Evolutionary conservation across 2,797 vertebrate species (phyloP), one percentile per base, ranked within the genome.

Genomic region (Channa striata): DNA sequence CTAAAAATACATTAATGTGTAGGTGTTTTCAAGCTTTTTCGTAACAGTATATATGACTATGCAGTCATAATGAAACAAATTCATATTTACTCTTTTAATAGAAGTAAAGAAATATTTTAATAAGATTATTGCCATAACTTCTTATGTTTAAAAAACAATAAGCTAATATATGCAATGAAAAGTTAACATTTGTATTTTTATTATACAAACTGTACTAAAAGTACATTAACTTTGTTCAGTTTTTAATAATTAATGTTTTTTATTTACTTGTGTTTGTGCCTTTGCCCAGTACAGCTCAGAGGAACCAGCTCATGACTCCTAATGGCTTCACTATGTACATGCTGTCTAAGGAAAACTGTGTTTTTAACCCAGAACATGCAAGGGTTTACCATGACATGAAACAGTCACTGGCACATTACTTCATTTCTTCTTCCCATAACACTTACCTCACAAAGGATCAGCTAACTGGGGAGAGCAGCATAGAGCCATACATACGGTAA

Each of bases 311-410:
- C 82, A 97, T 99, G 97, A 99, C 95, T 1, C 91, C 95, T 64
- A 98, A 99, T 0, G 98, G 98, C 17, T 99, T 99, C 93, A 96
- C 95, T 81, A 96, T 98, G 95, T 99, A 97, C 91, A 95, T 99
- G 90, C 88, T 98, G 71, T 99, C 98, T 0, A 94, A 94, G 0
- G 95, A 96, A 1, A 97, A 97, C 2, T 93, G 94, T 50, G 92
- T 95, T 71, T 92, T 97, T 49, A 91, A 96, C 87, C 92, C 88
- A 0, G 90, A 95, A 0, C 97, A 99, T 53, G 33, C 77, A 1
- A 40, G 74, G 0, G 92, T 97, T 37, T 95, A 96, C 91, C 97
- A 99, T 86, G 95, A 98, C 93, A 99, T 99, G 98, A 93, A 4
- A 36, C 95, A 72, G 11, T 96, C 98, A 0, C 93, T 99, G 5